Evolutionary conservation across 2,113 vertebrate species (phyloP), one percentile per base, ranked within the genome.

Genomic region (Vicugna pacos): DNA sequence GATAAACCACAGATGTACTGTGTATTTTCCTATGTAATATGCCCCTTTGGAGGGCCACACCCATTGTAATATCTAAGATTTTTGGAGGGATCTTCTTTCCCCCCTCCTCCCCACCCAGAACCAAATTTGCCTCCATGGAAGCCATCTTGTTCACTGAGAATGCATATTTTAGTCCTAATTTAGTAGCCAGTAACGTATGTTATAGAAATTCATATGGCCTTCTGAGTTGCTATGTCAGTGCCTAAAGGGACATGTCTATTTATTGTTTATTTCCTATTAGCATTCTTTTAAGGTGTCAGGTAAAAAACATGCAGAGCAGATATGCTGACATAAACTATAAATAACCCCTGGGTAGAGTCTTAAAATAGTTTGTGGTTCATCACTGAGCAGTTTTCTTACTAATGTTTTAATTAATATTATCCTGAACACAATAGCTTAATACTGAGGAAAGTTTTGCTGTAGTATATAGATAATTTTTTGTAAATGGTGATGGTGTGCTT

Each of bases 301-400:
- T 98, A 70, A 98, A 98, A 98, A 98, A 86, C 97, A 98, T 42
- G 95, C 96, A 98, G 97, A 95, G 98, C 96, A 98, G 97, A 98
- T 98, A 98, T 98, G 98, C 97, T 98, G 80, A 94, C 91, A 96
- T 95, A 95, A 98, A 98, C 97, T 98, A 98, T 98, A 98, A 98
- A 98, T 98, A 99, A 94, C 93, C 91, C 97, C 89, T 98, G 94
- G 97, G 89, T 98, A 98, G 96, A 98, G 96, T 97, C 97, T 98
- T 98, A 98, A 98, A 98, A 98, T 98, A 98, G 98, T 97, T 97
- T 64, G 95, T 98, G 98, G 97, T 98, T 98, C 97, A 98, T 98
- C 96, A 93, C 91, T 95, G 95, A 98, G 84, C 97, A 95, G 62
- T 98, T 98, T 98, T 98, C 94, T 97, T 97, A 98, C 97, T 97